Percentiles rank a stretch among this genome's conserved stretches.
Evolutionary conservation across 2,888 invertebrate genomes (phyloP).

Genomic region (Catocala fraxini): DNA sequence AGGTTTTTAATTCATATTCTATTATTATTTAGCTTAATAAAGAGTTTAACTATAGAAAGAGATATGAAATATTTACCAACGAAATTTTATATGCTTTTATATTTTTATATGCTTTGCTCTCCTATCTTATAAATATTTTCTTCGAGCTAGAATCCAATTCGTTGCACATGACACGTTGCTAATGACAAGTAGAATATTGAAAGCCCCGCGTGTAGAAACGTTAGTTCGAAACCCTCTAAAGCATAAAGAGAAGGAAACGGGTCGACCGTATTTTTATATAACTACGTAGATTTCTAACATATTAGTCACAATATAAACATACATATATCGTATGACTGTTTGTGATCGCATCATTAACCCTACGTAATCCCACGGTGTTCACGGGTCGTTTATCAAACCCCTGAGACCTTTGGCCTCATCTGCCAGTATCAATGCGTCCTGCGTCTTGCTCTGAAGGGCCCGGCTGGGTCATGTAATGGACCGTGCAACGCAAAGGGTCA

Average conservation of each 20-base stretch:
- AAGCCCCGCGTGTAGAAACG: no score
- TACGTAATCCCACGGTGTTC: slow-evolving; percentile 31
- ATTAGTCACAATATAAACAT: background rate
- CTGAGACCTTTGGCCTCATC: slow-evolving; percentile 38
- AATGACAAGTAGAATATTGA: no score
- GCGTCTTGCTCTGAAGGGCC: slow-evolving; percentile 14
- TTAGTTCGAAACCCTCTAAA: no score
- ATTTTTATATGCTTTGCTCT: no score
- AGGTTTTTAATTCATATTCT: no score
- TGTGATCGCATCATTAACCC: slow-evolving; percentile 31
- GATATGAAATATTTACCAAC: no score
- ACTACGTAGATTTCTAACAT: background rate
- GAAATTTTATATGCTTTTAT: no score
- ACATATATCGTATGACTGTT: background rate
- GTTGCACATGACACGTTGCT: no score
- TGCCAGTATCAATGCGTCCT: slow-evolving; percentile 30
- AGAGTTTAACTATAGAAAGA: no score
- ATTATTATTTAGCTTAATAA: no score
- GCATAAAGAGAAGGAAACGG: background rate
- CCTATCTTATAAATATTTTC: no score
- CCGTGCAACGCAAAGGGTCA: slow-evolving; percentile 22
- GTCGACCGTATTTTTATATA: background rate
- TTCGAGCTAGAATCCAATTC: no score
- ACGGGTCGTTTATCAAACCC: slow-evolving; percentile 55
- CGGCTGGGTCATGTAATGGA: slow-evolving; percentile 24